Conservation (phyloP, 2,888 invertebrate genomes). For the Cetonia aurata region DNA sequence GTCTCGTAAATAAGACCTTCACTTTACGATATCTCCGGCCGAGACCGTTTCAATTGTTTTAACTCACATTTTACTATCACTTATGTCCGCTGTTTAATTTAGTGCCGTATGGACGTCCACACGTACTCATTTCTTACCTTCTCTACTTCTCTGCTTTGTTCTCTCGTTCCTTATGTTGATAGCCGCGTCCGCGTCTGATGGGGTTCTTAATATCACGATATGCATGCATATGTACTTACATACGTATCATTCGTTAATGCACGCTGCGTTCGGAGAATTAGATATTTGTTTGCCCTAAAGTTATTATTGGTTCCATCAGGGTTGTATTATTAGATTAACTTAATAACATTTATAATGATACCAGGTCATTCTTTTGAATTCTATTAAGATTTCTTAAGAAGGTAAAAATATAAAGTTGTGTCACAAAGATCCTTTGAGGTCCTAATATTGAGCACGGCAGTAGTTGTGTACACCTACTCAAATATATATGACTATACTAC, state of each 20-base stretch:
- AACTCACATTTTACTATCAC: constrained; percentile 49
- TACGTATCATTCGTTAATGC: too few species aligned
- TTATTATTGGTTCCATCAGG: too few species aligned
- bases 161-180: constrained; percentile 22
- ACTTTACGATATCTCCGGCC: constrained; percentile 48
- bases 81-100: constrained; percentile 49
- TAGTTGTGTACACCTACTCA: too few species aligned
- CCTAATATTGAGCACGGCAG: too few species aligned
- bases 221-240: constrained; percentile 9
- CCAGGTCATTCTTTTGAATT: too few species aligned
- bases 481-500: too few species aligned
- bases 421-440: too few species aligned
- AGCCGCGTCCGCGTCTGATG: constrained; percentile 11
- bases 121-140: constrained; percentile 26
- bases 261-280: neutral
- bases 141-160: constrained; percentile 20
- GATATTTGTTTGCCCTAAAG: neutral
- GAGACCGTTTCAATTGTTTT: constrained; percentile 51
- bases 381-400: too few species aligned
- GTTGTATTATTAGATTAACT: too few species aligned
- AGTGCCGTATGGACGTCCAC: constrained; percentile 41
- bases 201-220: constrained; percentile 10
- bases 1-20: constrained; percentile 53
- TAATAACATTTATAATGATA: too few species aligned
- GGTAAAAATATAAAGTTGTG: too few species aligned